Evolutionary conservation across 2,797 vertebrate species (phyloP), one percentile per base, ranked within the genome.

Genomic region (Gymnoscopelus microlampas): DNA sequence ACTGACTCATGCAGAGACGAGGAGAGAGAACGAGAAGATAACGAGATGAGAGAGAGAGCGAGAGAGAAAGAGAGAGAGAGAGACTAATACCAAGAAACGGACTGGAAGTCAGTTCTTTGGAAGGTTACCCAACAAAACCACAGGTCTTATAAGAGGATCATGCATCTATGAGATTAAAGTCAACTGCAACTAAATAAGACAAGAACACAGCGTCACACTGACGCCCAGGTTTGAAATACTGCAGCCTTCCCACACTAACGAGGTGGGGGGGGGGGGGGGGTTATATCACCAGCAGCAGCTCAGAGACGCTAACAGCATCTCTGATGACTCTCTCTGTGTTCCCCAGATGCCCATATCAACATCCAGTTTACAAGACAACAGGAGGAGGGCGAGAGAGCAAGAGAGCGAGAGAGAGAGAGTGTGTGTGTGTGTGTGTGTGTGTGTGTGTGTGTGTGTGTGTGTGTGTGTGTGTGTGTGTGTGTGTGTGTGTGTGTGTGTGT

Each of bases 221-320:
- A 44, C 10, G 8, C 39, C 39, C 9, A 5, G 39, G 7, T 80
- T 74, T 65, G 14, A 29, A 74, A 70, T 24, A 23, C 58, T 11
- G 3, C 47, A 56, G 39, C 61, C 66, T 70, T 61, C 29, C 10
- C 50, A 73, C 54, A 67, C 69, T 79, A 51, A 56, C 53, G 49
- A 60, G 67, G 53, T 12, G 1, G 66, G 58, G 49, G 39, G 39
- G 14, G 66, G 69, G 51, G 70, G 39, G 39, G 15, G 13, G 19
- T 79, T 71, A 79, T 78, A 44, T 44, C 39, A 44, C 39, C 73
- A 62, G 23, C 63, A 66, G 61, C 63, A 66, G 61, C 49, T 73
- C 19, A 78, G 57, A 66, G 61, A 84, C 1, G n/a, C 71, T 71
- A 80, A 77, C 80, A 83, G 83, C 77, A 60, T 77, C 62, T 72